Conservation (phyloP, 64 coral and sea anemone species). For the Platygyra sinensis region DNA sequence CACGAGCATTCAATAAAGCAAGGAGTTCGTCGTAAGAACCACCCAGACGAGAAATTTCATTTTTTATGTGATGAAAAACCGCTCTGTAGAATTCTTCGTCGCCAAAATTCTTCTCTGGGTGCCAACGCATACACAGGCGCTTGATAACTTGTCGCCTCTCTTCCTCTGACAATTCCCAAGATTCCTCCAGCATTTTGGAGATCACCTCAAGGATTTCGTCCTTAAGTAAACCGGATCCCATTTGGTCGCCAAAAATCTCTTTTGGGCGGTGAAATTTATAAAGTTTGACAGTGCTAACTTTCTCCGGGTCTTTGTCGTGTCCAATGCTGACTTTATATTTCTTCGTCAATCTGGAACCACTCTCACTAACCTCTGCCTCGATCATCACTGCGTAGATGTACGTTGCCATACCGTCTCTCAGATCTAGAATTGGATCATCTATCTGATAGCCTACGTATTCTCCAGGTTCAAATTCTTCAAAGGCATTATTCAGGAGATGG, state of each 20-base stretch:
- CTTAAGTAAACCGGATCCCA: neutral
- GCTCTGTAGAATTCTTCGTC: slow-evolving; percentile 60
- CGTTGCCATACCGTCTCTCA: slow-evolving; percentile 47
- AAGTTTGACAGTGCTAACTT: too few relatives aligned
- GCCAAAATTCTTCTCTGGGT: slow-evolving; percentile 74
- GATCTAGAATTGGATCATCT: slow-evolving; percentile 74
- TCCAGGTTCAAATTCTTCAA: slow-evolving; percentile 45
- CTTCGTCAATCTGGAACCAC: neutral
- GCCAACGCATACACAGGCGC: slow-evolving; percentile 60
- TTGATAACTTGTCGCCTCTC: slow-evolving; percentile 46
- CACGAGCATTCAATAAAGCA: too few relatives aligned
- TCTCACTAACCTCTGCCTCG: slow-evolving; percentile 29
- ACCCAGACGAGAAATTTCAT: too few relatives aligned
- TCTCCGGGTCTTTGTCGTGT: too few relatives aligned
- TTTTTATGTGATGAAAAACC: slow-evolving; percentile 31
- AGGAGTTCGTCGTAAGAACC: too few relatives aligned
- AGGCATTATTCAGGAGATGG: slow-evolving; percentile 55
- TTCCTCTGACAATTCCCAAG: slow-evolving; percentile 59
- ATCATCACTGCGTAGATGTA: slow-evolving; percentile 82
- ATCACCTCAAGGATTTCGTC: neutral
- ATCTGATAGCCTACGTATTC: slow-evolving; percentile 84
- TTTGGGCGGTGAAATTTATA: neutral
- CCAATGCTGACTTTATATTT: slow-evolving; percentile 31
- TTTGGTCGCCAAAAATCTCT: neutral
- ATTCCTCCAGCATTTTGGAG: neutral